Conservation (phyloP, 2,113 vertebrate species). For the Orcinus orca region DNA sequence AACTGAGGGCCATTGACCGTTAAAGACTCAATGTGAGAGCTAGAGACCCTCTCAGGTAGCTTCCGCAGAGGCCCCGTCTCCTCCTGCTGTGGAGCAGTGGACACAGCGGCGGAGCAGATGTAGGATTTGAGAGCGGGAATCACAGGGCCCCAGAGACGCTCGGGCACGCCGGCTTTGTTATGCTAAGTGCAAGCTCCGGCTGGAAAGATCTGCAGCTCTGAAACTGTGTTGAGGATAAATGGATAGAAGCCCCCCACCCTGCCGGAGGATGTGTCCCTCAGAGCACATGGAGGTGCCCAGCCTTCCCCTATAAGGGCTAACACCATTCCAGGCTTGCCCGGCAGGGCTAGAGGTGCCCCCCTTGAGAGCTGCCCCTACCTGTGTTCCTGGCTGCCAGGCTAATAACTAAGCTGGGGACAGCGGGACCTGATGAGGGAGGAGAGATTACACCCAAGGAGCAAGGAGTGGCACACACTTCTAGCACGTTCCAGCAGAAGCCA, state of each 20-base stretch:
- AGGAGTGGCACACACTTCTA: not conserved
- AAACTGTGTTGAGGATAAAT: not conserved
- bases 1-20: not conserved
- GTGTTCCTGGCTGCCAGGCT: not conserved
- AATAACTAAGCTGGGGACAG: not conserved
- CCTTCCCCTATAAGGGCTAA: not conserved
- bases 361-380: not conserved
- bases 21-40: not conserved
- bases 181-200: not conserved
- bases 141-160: not conserved
- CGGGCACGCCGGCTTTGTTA: not conserved
- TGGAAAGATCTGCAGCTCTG: not conserved
- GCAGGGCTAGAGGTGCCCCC: not conserved
- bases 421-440: not conserved
- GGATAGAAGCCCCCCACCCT: too few relatives aligned
- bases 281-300: not conserved
- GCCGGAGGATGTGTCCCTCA: not conserved
- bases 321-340: not conserved
- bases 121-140: not conserved
- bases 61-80: not conserved
- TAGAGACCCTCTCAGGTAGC: not conserved
- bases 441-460: not conserved
- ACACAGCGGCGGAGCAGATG: not conserved
- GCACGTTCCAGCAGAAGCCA: not conserved
- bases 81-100: not conserved